Evolutionary conservation across 2,797 vertebrate species (phyloP), one percentile per base, ranked within the genome.

Genomic region (Clarias laeviceps): DNA sequence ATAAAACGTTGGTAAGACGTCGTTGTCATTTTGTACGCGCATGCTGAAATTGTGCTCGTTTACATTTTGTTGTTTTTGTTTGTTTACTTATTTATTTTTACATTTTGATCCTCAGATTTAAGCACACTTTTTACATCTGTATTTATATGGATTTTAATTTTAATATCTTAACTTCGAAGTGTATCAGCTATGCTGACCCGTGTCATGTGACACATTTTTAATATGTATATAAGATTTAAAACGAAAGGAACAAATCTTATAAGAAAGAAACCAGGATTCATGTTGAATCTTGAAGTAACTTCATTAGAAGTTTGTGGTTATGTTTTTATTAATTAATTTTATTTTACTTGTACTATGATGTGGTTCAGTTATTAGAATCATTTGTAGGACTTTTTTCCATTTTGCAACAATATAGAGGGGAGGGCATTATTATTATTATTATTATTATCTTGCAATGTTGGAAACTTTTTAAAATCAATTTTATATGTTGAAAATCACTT

Each of bases 201-300:
- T 69, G 37, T 80, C 57, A 82, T 29, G 6, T 78, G 70, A 82
- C 12, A 61, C n/a, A 6, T 77, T 11, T 82, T 3, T 61, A 72
- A 77, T 85, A 82, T 68, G 79, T 50, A 68, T 85, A 70, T 57
- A 54, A 76, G 85, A 80, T 79, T 73, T 40, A n/a, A 62, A 77
- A 9, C 1, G 88, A 91, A 90, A 88, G 95, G 17, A 91, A 89
- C 8, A 78, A 83, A 89, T 94, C 95, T 95, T 95, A 90, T 96
- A 93, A 90, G 90, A 90, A 89, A 59, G 2, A 85, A 82, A 84
- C 92, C 85, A 92, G 86, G 97, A 97, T 98, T 96, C 97, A 98
- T 91, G 95, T 97, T 98, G 97, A 93, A 98, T 96, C 96, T 95
- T 89, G 91, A 88, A 90, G 97, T 98, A 95, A 87, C 92, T 95